These are phyloP conservation scores for Limenitis camilla DNA, from an alignment of 2,888 invertebrate genomes.

Conservation along the genomic window DNA sequence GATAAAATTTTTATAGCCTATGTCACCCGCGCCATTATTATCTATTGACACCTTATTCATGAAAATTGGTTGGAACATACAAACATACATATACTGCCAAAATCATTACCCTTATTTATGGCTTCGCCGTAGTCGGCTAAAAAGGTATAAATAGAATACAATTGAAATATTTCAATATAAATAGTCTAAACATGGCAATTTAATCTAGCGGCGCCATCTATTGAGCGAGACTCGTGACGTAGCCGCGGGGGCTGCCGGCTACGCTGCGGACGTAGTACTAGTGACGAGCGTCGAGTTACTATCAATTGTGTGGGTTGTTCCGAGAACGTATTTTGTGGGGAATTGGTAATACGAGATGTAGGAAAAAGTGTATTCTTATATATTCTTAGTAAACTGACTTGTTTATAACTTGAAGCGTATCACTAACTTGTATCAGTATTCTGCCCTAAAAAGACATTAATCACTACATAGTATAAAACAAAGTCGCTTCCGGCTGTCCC, in stretches of 20 bases:
- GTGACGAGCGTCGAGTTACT: conserved; percentile 18
- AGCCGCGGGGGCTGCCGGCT: conserved; percentile 22
- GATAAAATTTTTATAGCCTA: too few relatives aligned
- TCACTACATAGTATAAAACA: too few relatives aligned
- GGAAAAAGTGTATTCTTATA: too few relatives aligned
- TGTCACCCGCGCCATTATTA: too few relatives aligned
- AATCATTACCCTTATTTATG: not conserved
- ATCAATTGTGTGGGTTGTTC: not conserved
- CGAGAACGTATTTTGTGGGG: not conserved
- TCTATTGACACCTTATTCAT: too few relatives aligned
- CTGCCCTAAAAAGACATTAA: too few relatives aligned
- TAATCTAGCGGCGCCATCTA: conserved; percentile 37
- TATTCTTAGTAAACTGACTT: too few relatives aligned
- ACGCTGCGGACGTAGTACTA: conserved; percentile 29
- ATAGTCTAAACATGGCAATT: conserved; percentile 54
- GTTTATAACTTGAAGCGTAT: too few relatives aligned
- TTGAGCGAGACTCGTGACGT: conserved; percentile 18
- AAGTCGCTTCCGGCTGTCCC: too few relatives aligned
- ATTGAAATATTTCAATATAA: conserved; percentile 34
- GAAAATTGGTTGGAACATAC: not conserved
- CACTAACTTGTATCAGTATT: too few relatives aligned
- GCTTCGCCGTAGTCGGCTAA: conserved; percentile 20
- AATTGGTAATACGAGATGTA: not conserved
- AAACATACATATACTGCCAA: not conserved
- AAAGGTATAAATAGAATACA: conserved; percentile 36